Conservation (phyloP, 2,797 vertebrate species). For the Chromis chromis region DNA sequence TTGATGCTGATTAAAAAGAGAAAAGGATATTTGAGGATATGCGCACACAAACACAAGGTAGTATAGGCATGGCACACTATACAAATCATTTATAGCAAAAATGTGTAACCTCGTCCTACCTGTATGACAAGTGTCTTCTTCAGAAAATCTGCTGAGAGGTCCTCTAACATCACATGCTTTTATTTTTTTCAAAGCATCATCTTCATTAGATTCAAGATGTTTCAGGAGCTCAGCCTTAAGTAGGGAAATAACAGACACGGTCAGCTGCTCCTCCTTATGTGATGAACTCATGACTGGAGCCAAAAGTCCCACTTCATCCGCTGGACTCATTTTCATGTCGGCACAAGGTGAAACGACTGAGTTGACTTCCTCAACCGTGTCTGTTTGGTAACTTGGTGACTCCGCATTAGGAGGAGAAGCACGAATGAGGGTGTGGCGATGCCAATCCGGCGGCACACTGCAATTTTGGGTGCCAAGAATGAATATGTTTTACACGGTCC, state of each 20-base stretch:
- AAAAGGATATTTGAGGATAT: constrained; percentile 47
- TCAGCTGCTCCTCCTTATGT: constrained; percentile 38
- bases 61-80: not conserved
- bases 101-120: constrained; percentile 36
- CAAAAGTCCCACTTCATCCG: constrained; percentile 42
- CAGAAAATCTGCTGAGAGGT: constrained; percentile 40
- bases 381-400: constrained; percentile 42
- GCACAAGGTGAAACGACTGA: constrained; percentile 37
- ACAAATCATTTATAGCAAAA: constrained; percentile 27
- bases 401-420: constrained; percentile 28
- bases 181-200: constrained; percentile 39
- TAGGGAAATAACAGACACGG: constrained; percentile 32
- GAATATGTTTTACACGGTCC: constrained; percentile 29
- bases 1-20: constrained; percentile 65
- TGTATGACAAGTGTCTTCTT: constrained; percentile 42
- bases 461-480: constrained; percentile 32
- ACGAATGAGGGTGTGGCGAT: constrained; percentile 22
- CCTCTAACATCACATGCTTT: constrained; percentile 28
- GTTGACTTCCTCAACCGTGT: constrained; percentile 39
- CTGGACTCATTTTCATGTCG: constrained; percentile 41
- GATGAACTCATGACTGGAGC: constrained; percentile 38
- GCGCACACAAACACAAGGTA: constrained; percentile 17
- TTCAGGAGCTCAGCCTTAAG: constrained; percentile 42
- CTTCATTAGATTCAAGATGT: constrained; percentile 53
- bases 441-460: constrained; percentile 30